A percentile compares a stretch with the other conserved stretches of the same genome.
These are phyloP conservation scores for Gobiocypris rarus DNA, from an alignment of 2,113 vertebrate species.

Conservation along the genomic window DNA sequence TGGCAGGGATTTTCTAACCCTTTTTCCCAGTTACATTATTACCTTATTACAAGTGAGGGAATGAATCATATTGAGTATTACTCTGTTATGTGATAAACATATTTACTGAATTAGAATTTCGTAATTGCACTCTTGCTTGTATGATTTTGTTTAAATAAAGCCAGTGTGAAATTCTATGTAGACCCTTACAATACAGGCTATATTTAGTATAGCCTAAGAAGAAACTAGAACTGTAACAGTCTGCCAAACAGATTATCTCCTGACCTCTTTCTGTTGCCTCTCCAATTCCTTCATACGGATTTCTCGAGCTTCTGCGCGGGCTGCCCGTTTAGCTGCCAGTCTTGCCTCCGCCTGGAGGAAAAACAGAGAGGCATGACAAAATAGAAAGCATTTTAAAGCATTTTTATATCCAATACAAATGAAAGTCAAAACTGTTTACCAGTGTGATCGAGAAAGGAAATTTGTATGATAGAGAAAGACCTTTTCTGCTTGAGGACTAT, in stretches of 20 bases:
- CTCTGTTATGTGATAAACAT: too few species aligned
- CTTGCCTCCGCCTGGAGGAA: conserved; percentile 91
- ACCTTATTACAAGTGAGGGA: background rate
- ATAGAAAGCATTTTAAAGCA: too few species aligned
- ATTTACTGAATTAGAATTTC: too few species aligned
- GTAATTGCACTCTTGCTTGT: background rate
- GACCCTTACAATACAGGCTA: background rate
- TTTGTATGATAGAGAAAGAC: background rate
- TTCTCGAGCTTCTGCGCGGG: conserved; percentile 95
- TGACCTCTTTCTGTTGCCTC: conserved; percentile 95
- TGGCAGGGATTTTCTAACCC: too few species aligned
- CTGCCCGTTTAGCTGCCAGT: conserved; percentile 93
- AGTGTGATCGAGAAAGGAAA: background rate
- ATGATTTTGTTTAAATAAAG: background rate
- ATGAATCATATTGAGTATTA: too few species aligned
- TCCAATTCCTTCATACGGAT: conserved; percentile 98
- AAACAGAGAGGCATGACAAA: too few species aligned
- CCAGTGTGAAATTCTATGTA: background rate
- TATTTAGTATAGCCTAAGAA: background rate
- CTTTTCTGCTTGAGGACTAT: background rate
- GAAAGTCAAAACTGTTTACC: conserved; percentile 32
- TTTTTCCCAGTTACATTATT: too few species aligned
- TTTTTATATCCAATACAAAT: background rate
- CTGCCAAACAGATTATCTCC: conserved; percentile 20
- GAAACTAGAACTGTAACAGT: background rate